Evolutionary conservation across 2,113 vertebrate species (phyloP).

Genomic region (Scatophagus argus): DNA sequence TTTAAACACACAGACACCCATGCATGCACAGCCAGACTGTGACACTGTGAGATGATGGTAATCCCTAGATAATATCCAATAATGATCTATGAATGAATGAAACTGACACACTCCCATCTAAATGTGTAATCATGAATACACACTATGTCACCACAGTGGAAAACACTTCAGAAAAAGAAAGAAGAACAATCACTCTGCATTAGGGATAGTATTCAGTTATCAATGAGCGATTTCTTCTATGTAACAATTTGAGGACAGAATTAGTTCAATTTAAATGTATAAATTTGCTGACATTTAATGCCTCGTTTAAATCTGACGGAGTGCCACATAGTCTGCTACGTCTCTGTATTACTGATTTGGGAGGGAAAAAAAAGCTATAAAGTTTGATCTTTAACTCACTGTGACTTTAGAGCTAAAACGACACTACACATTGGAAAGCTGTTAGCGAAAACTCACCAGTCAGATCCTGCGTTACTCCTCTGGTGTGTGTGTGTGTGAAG

Average conservation of each 20-base stretch:
- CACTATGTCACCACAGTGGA: not conserved
- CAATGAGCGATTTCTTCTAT: not conserved
- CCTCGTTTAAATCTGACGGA: too few relatives aligned
- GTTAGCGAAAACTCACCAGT: conserved; percentile 33
- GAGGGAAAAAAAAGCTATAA: not conserved
- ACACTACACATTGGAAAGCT: too few relatives aligned
- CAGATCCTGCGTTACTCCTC: not conserved
- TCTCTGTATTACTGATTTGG: not conserved
- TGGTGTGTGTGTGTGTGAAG: not conserved
- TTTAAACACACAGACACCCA: not conserved
- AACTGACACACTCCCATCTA: not conserved
- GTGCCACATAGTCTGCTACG: too few relatives aligned
- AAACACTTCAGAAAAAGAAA: too few relatives aligned
- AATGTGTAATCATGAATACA: not conserved
- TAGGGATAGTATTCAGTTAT: not conserved
- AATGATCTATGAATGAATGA: not conserved
- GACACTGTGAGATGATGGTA: conserved; percentile 25
- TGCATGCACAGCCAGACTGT: not conserved
- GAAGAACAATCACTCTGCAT: too few relatives aligned
- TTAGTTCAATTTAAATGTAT: not conserved
- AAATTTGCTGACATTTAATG: too few relatives aligned
- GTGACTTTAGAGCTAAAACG: too few relatives aligned
- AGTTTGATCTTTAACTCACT: not conserved
- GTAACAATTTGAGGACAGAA: not conserved
- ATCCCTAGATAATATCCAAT: not conserved